Base-by-base conservation (phyloP, 2,797 vertebrate species). In the Anguilla obscura region DNA sequence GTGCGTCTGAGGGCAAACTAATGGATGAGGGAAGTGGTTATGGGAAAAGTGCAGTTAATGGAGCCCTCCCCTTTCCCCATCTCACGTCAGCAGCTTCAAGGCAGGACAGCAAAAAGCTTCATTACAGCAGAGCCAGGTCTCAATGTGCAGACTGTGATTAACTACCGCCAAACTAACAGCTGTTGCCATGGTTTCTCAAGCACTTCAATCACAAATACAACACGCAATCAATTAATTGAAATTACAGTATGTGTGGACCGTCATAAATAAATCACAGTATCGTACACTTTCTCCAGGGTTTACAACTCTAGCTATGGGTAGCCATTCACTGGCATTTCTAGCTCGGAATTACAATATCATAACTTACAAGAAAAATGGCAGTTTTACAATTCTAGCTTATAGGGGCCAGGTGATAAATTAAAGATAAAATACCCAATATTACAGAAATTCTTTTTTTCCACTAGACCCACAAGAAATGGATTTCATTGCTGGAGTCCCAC, bases 41-140 rank as follows among this genome's bases (percentile, higher is more conserved):
- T 85, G 85, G 63, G 48, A 58, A 45, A 66, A 54, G n/a, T 84
- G 33, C 24, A 58, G 79, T 54, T 27, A 33, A 36, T 33, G 69
- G 24, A 9, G 30, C 66, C 36, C 36, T 50, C 30, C 33, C 79
- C 40, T 14, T 48, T 2, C 48, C 52, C 48, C 50, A 52, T 66
- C 79, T 87, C 86, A 52, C 48, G 63, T 66, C 86, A 52, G 36
- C 79, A 84, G 36, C 24, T n/a, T 48, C 79, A 8, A 58, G 48
- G 79, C 27, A 66, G 86, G 58, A 50, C 45, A 45, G 40, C 36
- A 45, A 80, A 3, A 40, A 80, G 36, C 36, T 80, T 45, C 18
- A 24, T 80, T 80, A 48, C 76, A 80, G 6, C 18, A 80, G 36
- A 83, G 58, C 50, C 56, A 48, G 7, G 40, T 40, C 33, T 21